Evolutionary conservation across 2,888 invertebrate genomes (phyloP), one percentile per base, ranked within the genome.

Genomic region (Scaptodrosophila latifasciaeformis): DNA sequence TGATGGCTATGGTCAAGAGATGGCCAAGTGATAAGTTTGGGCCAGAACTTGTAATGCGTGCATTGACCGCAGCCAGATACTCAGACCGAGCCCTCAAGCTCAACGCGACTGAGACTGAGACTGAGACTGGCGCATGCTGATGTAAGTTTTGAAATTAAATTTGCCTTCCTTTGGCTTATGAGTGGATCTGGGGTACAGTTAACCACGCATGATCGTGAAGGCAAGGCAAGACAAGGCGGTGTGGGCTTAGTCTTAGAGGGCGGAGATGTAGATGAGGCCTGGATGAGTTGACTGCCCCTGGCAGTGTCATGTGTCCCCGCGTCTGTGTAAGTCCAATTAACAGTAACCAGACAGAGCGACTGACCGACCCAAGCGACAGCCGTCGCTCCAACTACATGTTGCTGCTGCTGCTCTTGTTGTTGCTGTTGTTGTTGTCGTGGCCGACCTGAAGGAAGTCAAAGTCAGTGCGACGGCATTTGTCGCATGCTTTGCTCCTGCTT

Each of bases 401-500:
- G 34, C 19, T 17, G 37, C 18, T 18, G 17, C 44, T 37, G 47
- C 62, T 52, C 54, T 48, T 18, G 15, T 37, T 13, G 4, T 6
- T 4, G n/a, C 47, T 54, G 64, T 58, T 65, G 61, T 60, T 47
- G 45, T 56, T 54, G 68, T 67, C 68, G 68, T n/a, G 65, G 15
- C 69, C 52, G 54, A 65, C 68, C 68, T 62, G 77, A 72, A 79
- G 80, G 77, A 72, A 72, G 72, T 68, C n/a, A n/a, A n/a, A n/a
- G n/a, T n/a, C 80, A 72, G 67, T 61, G 63, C 74, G 68, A 65
- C 68, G 65, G 65, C 68, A 66, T 72, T 72, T 72, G 79, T 72
- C 71, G 72, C 80, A 76, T 79, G 77, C n/a, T n/a, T n/a, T n/a
- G n/a, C 77, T 79, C 80, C 79, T 79, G 79, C 79, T 72, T 79